These are phyloP conservation scores for Premnoplex brunnescens DNA, from an alignment of 2,797 vertebrate species.

Conservation along the genomic window DNA sequence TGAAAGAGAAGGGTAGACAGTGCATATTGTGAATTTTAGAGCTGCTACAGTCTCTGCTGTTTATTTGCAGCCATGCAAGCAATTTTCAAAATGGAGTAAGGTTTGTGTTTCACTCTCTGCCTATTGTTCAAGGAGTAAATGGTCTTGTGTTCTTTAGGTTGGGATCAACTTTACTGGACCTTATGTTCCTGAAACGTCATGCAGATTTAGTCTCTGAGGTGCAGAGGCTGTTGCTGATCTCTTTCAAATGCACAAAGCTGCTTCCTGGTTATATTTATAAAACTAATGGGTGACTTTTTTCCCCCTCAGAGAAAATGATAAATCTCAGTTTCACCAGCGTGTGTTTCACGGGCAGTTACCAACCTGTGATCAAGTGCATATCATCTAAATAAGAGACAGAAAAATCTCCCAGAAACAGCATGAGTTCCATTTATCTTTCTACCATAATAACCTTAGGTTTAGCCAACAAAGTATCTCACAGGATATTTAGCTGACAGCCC, in stretches of 20 bases:
- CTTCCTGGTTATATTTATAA: constrained; percentile 12
- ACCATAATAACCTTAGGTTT: neutral
- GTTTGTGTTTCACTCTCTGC: neutral
- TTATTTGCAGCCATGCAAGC: neutral
- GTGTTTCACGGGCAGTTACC: neutral
- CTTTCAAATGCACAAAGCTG: neutral
- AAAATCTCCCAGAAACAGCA: neutral
- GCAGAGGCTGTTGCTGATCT: neutral
- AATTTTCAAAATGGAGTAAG: neutral
- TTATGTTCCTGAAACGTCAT: neutral
- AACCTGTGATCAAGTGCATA: neutral
- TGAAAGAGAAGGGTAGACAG: neutral
- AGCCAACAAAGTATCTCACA: neutral
- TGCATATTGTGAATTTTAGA: neutral
- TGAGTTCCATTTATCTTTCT: neutral
- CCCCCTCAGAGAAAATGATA: neutral
- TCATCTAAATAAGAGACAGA: neutral
- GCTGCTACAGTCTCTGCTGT: neutral
- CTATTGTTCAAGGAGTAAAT: neutral
- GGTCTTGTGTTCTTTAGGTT: neutral
- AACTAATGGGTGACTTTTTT: neutral
- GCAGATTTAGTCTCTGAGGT: neutral
- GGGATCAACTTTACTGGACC: neutral
- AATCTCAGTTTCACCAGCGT: neutral
- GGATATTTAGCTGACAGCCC: neutral